phyloP scores from a whole-genome alignment of 2,113 vertebrate species.

The Opisthocomus hoazin region DNA sequence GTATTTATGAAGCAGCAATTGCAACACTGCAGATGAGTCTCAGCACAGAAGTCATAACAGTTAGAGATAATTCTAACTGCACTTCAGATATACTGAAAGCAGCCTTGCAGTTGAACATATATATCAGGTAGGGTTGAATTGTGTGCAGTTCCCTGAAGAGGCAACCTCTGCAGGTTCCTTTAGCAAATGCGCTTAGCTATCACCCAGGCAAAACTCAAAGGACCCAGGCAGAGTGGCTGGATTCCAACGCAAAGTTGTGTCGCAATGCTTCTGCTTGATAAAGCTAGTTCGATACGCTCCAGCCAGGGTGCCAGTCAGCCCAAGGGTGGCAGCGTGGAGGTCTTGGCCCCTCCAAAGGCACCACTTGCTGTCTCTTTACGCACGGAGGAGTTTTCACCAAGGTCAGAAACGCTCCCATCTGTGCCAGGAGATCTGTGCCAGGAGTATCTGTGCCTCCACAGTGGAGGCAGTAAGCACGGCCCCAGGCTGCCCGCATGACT shows the following conservation, averaged over 20 bases:
- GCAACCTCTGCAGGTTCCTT: background rate
- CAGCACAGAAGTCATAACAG: background rate
- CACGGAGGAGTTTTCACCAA: accelerated
- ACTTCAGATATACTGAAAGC: background rate
- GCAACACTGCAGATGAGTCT: background rate
- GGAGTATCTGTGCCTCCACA: background rate
- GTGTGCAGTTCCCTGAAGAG: background rate
- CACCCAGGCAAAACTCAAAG: background rate
- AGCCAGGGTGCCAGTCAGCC: background rate
- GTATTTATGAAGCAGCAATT: background rate
- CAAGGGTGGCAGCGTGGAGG: background rate
- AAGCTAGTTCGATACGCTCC: accelerated
- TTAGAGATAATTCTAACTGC: background rate
- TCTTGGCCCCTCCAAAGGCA: background rate
- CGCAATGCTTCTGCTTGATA: too few species aligned
- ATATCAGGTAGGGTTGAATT: background rate
- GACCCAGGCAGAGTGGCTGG: background rate
- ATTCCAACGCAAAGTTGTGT: background rate
- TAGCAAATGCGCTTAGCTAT: background rate
- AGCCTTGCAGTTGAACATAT: background rate
- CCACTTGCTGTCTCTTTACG: background rate
- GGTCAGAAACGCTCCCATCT: accelerated
- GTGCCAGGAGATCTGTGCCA: accelerated
- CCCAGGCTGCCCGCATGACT: accelerated
- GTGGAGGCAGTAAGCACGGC: accelerated